Percentiles rank a stretch among this genome's conserved stretches.
These are phyloP conservation scores for Craterocephalus amniculus DNA, from an alignment of 2,797 vertebrate species.

Conservation along the genomic window DNA sequence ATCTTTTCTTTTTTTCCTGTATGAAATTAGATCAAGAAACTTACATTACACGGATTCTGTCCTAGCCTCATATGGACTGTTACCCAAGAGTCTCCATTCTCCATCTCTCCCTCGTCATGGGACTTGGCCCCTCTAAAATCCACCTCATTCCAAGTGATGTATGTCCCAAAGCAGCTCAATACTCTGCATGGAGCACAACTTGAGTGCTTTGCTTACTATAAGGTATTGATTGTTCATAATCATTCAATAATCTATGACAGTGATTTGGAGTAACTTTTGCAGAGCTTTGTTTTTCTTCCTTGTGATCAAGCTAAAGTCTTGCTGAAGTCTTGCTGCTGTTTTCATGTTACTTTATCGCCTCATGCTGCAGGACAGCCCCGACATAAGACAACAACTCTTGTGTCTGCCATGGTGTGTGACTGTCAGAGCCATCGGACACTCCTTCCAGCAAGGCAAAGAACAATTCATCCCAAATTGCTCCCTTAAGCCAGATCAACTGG, in stretches of 20 bases:
- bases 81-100: constrained; percentile 81
- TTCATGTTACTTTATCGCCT: constrained; percentile 32
- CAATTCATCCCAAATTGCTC: constrained; percentile 84
- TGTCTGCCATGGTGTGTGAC: constrained; percentile 90
- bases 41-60: constrained; percentile 13
- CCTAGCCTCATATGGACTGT: constrained; percentile 86
- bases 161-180: constrained; percentile 83
- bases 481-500: constrained; percentile 84
- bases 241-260: neutral
- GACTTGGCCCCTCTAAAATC: constrained; percentile 89
- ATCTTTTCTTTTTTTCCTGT: no score
- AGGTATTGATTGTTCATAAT: constrained; percentile 74
- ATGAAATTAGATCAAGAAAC: neutral
- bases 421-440: constrained; percentile 87
- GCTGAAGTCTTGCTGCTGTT: neutral
- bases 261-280: neutral
- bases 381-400: constrained; percentile 79
- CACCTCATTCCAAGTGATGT: constrained; percentile 86
- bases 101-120: constrained; percentile 80
- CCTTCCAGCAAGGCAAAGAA: constrained; percentile 78
- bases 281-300: neutral
- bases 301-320: neutral
- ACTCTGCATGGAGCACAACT: constrained; percentile 86
- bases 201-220: constrained; percentile 90
- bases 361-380: constrained; percentile 79